These are phyloP conservation scores for Machimus rusticus DNA, from an alignment of 2,888 invertebrate species.

Conservation along the genomic window DNA sequence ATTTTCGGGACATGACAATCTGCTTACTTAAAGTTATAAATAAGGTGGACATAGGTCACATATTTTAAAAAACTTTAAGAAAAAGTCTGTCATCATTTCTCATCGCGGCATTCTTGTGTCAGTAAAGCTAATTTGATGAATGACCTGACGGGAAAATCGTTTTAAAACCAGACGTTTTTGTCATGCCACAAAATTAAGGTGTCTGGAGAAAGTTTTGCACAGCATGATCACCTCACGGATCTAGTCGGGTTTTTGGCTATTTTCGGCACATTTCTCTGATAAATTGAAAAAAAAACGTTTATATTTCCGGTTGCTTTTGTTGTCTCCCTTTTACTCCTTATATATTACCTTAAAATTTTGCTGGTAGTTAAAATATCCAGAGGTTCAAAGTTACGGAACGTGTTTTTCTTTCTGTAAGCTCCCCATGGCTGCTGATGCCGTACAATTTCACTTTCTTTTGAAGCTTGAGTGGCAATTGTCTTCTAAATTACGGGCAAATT, in stretches of 20 bases:
- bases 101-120: constrained; percentile 1
- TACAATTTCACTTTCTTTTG: neutral
- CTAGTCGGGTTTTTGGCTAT: neutral
- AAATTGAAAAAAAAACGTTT: neutral
- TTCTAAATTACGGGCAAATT: neutral
- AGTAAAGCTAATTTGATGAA: neutral
- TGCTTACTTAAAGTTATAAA: neutral
- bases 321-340: neutral
- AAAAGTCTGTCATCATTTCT: neutral
- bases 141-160: neutral
- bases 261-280: neutral
- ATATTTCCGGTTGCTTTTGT: neutral
- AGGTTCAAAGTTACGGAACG: neutral
- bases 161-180: neutral
- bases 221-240: constrained; percentile 4
- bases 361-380: neutral
- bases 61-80: neutral
- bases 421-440: neutral
- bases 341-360: neutral
- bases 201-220: constrained; percentile 3
- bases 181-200: constrained; percentile 14
- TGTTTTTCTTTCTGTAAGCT: neutral
- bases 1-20: neutral
- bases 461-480: neutral
- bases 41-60: neutral